Percentiles rank a stretch among this genome's conserved stretches.
These are phyloP conservation scores for Incurvaria masculella DNA, from an alignment of 2,888 invertebrate species.

Conservation along the genomic window DNA sequence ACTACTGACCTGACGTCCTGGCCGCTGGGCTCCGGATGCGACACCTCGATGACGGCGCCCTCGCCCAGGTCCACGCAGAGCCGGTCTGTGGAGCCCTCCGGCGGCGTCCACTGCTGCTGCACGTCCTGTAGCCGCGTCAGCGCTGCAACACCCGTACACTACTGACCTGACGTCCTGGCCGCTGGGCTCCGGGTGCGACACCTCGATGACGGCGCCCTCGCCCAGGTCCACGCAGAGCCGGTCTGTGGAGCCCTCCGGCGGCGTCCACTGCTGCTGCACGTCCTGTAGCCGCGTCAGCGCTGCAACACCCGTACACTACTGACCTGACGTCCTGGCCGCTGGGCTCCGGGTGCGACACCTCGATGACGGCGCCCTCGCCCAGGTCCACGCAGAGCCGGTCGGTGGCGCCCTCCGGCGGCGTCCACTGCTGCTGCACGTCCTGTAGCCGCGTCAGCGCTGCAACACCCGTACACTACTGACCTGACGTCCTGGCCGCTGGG, in stretches of 20 bases:
- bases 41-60: conserved; percentile 86
- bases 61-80: conserved; percentile 89
- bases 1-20: conserved; percentile 18
- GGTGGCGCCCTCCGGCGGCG: conserved; percentile 71
- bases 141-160: no score
- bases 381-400: conserved; percentile 90
- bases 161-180: conserved; percentile 21
- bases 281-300: conserved; percentile 36
- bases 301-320: conserved; percentile 15
- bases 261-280: conserved; percentile 59
- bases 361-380: conserved; percentile 86
- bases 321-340: conserved; percentile 24
- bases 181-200: conserved; percentile 76
- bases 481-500: conserved; percentile 37
- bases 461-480: no score
- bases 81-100: conserved; percentile 77
- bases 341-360: conserved; percentile 84
- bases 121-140: conserved; percentile 35
- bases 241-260: conserved; percentile 77
- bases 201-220: conserved; percentile 86
- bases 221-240: conserved; percentile 89
- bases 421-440: conserved; percentile 57
- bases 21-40: conserved; percentile 70
- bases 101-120: conserved; percentile 64
- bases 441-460: conserved; percentile 38